These are phyloP conservation scores for Drosophila pruinosa DNA, from an alignment of 1,140 invertebrate genomes.

Conservation along the genomic window DNA sequence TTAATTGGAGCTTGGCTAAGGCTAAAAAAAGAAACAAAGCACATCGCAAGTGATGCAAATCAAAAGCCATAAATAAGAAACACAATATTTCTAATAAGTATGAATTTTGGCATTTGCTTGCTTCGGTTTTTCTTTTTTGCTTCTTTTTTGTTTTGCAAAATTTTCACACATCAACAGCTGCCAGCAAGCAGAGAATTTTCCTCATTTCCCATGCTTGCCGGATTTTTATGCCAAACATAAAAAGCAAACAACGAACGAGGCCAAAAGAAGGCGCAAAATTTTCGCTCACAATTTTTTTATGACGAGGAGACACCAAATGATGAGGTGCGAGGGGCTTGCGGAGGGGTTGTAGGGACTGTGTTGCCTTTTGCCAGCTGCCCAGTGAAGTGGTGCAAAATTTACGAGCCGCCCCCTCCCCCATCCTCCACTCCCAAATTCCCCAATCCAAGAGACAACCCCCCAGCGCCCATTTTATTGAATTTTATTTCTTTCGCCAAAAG, in stretches of 20 bases:
- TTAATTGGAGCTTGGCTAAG: slow-evolving; percentile 55
- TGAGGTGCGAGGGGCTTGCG: not conserved
- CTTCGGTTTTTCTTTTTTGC: not conserved
- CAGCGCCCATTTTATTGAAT: slow-evolving; percentile 60
- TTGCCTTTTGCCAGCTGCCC: slow-evolving; percentile 51
- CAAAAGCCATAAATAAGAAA: slow-evolving; percentile 38
- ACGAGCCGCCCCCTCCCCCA: slow-evolving; percentile 52
- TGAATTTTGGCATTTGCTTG: slow-evolving; percentile 1
- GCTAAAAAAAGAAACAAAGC: not conserved
- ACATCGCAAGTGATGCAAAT: slow-evolving; percentile 29
- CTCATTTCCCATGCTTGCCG: slow-evolving; percentile 30
- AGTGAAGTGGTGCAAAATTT: slow-evolving; percentile 75
- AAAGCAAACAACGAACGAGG: slow-evolving; percentile 1
- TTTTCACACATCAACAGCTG: slow-evolving; percentile 71
- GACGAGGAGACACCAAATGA: not conserved
- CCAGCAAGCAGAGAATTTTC: slow-evolving; percentile 35
- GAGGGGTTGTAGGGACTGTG: slow-evolving; percentile 15
- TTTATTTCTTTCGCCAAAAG: slow-evolving; percentile 46
- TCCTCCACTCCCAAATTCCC: slow-evolving; percentile 9
- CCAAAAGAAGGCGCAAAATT: slow-evolving; percentile 33
- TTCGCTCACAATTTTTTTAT: slow-evolving; percentile 65
- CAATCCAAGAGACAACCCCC: slow-evolving; percentile 21
- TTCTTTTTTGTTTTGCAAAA: slow-evolving; percentile 16
- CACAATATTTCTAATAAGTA: slow-evolving; percentile 39
- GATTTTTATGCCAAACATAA: slow-evolving; percentile 42